These are phyloP conservation scores for Prenolepis imparis DNA, from an alignment of 2,888 invertebrate species.

Conservation along the genomic window DNA sequence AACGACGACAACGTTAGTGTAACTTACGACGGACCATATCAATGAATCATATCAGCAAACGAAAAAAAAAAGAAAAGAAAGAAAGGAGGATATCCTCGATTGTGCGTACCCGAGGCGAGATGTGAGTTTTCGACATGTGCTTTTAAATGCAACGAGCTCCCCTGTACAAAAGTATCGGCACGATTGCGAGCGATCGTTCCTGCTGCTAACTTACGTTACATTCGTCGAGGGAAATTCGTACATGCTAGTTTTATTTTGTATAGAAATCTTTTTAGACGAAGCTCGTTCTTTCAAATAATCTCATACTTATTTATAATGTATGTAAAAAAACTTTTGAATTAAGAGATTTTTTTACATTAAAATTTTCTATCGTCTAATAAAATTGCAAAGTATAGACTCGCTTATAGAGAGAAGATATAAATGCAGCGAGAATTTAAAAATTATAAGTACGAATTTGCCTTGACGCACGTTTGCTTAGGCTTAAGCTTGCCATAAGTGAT, in stretches of 20 bases:
- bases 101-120: slow-evolving; percentile 1
- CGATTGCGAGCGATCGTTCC: slow-evolving; percentile 61
- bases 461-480: slow-evolving; percentile 65
- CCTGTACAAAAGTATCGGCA: slow-evolving; percentile 39
- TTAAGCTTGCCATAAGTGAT: slow-evolving; percentile 71
- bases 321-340: background rate
- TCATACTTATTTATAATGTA: background rate
- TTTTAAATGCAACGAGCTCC: slow-evolving; percentile 54
- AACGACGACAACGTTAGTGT: slow-evolving; percentile 51
- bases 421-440: background rate
- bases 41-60: slow-evolving; percentile 51
- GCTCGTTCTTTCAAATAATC: background rate
- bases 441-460: slow-evolving; percentile 32
- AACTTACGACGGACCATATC: slow-evolving; percentile 61
- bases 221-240: slow-evolving; percentile 49
- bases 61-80: background rate
- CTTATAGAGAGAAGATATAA: background rate
- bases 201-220: slow-evolving; percentile 54
- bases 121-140: slow-evolving; percentile 40
- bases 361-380: background rate
- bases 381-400: background rate
- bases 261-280: background rate
- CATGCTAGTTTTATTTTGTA: background rate
- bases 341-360: background rate
- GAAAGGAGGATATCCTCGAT: background rate